Evolutionary conservation across 2,797 vertebrate species (phyloP).

Genomic region (Propithecus deckenii): DNA sequence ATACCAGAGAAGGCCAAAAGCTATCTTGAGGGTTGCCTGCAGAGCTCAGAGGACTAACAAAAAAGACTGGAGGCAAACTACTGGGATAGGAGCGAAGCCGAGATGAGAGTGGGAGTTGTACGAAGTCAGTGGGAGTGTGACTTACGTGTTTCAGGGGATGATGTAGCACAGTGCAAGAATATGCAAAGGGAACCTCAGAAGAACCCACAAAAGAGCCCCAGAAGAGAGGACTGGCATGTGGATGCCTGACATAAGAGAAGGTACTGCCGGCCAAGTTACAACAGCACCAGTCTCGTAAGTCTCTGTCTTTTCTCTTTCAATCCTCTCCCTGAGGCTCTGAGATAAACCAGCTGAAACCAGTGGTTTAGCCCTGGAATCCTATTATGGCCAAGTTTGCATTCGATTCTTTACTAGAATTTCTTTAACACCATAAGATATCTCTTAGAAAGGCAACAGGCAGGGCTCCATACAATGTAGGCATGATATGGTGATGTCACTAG

Average conservation of each 20-base stretch:
- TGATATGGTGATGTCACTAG: background rate
- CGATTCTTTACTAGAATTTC: background rate
- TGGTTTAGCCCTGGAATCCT: background rate
- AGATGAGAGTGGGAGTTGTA: background rate
- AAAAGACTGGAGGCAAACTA: background rate
- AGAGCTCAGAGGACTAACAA: background rate
- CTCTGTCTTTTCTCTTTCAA: background rate
- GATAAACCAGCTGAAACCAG: background rate
- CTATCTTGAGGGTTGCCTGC: background rate
- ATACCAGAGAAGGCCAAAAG: background rate
- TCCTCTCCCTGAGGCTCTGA: background rate
- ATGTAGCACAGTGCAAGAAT: background rate
- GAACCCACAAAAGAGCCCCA: background rate
- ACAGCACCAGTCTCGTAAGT: background rate
- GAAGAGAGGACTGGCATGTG: background rate
- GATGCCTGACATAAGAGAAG: background rate
- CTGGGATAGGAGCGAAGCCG: background rate
- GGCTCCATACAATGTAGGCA: background rate
- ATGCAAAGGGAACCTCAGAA: background rate
- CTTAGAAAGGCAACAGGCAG: background rate
- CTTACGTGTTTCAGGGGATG: background rate
- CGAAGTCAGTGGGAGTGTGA: background rate
- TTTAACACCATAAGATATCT: background rate
- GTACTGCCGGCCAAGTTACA: background rate
- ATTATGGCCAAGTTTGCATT: background rate